These are phyloP conservation scores for Ardeotis arabs DNA, from an alignment of 2,113 vertebrate genomes.

Conservation along the genomic window DNA sequence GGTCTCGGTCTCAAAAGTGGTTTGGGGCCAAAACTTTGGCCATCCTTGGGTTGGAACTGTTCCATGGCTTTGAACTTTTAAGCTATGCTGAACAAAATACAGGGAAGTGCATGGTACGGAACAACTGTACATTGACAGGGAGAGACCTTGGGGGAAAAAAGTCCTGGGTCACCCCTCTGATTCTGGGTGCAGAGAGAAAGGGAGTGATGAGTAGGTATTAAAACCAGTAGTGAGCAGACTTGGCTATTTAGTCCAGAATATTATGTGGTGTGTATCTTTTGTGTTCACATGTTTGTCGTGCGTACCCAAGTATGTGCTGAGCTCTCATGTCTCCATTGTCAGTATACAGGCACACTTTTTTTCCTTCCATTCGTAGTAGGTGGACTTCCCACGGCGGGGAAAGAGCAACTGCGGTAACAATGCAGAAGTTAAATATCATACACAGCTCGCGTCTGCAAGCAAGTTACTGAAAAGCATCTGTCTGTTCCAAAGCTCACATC, in stretches of 20 bases:
- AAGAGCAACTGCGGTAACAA: not conserved
- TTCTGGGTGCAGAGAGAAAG: not conserved
- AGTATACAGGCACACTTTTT: not conserved
- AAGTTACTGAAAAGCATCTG: not conserved
- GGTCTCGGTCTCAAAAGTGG: not conserved
- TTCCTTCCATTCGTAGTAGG: not conserved
- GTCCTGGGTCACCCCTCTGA: not conserved
- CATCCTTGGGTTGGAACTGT: not conserved
- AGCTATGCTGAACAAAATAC: not conserved
- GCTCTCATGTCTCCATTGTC: not conserved
- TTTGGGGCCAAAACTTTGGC: not conserved
- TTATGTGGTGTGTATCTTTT: not conserved
- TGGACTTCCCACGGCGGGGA: not conserved
- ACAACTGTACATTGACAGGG: accelerated
- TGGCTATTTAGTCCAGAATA: slow-evolving; percentile 26
- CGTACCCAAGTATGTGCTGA: not conserved
- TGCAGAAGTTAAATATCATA: not conserved
- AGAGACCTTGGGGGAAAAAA: not conserved
- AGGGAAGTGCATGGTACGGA: not conserved
- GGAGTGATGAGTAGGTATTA: slow-evolving; percentile 24
- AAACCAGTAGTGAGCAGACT: not conserved
- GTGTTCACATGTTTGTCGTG: not conserved
- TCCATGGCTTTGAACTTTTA: not conserved
- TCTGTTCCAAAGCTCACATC: not conserved
- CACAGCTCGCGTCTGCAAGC: not conserved